These are phyloP conservation scores for Ennomos fuscantarius DNA, from an alignment of 2,888 invertebrate genomes.

Conservation along the genomic window DNA sequence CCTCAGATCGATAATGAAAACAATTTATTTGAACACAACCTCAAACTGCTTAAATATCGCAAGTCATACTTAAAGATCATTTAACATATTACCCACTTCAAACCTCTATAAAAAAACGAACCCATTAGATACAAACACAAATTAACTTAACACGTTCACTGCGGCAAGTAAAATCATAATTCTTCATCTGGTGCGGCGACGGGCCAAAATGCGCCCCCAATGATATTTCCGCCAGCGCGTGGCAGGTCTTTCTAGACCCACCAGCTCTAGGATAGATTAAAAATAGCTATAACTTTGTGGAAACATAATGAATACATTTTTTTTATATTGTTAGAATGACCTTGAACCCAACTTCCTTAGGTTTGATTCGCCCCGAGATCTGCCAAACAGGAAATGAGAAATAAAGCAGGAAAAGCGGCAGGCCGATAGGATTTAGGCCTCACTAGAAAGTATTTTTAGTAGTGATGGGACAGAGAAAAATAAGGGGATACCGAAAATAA, in stretches of 20 bases:
- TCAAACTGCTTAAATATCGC: too few species aligned
- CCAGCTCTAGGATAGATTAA: slow-evolving; percentile 24
- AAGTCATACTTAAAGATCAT: too few species aligned
- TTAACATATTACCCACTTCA: too few species aligned
- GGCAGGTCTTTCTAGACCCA: neutral
- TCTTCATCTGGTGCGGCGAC: slow-evolving; percentile 6
- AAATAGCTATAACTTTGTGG: slow-evolving; percentile 6
- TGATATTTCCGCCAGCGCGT: neutral
- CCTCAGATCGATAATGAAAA: too few species aligned
- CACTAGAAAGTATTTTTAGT: slow-evolving; percentile 44
- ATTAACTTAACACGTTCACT: too few species aligned
- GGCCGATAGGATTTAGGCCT: slow-evolving; percentile 40
- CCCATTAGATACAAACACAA: too few species aligned
- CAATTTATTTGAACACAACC: too few species aligned
- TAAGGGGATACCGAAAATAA: slow-evolving; percentile 36
- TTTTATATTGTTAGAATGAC: slow-evolving; percentile 31
- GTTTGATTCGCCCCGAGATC: slow-evolving; percentile 34
- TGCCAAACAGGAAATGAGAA: too few species aligned
- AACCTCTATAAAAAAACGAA: too few species aligned
- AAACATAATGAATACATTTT: slow-evolving; percentile 25
- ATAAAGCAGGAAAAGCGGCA: slow-evolving; percentile 26
- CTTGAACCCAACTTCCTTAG: slow-evolving; percentile 29
- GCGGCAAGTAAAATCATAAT: slow-evolving; percentile 7
- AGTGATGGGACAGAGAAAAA: slow-evolving; percentile 43
- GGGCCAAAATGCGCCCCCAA: slow-evolving; percentile 4